Base-by-base conservation (phyloP, 2,113 vertebrate species). In the Halichoeres trimaculatus region DNA sequence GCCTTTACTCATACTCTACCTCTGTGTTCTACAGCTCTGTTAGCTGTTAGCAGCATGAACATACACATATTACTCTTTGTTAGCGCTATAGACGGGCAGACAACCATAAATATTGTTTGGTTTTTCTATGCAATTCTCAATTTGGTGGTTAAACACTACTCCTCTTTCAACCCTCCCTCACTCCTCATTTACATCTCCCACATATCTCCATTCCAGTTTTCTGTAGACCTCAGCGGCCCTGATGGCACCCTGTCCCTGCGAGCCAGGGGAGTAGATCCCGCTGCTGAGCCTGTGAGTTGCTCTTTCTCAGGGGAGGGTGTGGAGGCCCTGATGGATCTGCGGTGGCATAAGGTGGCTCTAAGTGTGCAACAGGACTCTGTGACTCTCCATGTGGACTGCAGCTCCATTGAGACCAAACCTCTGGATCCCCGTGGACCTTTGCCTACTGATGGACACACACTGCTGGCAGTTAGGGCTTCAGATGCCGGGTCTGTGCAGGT, bases 311-410 rank as follows among this genome's bases (percentile, higher is more conserved):
- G 96, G 1, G 94, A 91, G 22, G 94, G 93, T 0, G 95, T 97
- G 69, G 91, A 94, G 7, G 92, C 95, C 0, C 93, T 99, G 30
- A 95, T 96, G 1, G 96, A 99, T 68, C 87, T 95, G 71, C 90
- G 78, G 8, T 99, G 97, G 97, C 98, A 99, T 90, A 99, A 99
- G 86, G 85, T 98, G 87, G 92, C 68, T 16, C 72, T 99, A 83
- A 96, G 96, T 0, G 83, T 97, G 71, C 95, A 93, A 38, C 89
- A 52, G 5, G 92, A 9, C 0, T 85, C 94, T 0, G 93, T 92
- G 45, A 95, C 97, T 0, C 58, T 97, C 70, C 95, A 96, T 0
- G 91, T 99, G 34, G 97, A 99, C 93, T 99, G 97, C 70, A 34
- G 88, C 60, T 95, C 94, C 62, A 94, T 96, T 26, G 95, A 95